Evolutionary conservation across 1,140 invertebrate species (phyloP).

Genomic region (Augochlora pura): DNA sequence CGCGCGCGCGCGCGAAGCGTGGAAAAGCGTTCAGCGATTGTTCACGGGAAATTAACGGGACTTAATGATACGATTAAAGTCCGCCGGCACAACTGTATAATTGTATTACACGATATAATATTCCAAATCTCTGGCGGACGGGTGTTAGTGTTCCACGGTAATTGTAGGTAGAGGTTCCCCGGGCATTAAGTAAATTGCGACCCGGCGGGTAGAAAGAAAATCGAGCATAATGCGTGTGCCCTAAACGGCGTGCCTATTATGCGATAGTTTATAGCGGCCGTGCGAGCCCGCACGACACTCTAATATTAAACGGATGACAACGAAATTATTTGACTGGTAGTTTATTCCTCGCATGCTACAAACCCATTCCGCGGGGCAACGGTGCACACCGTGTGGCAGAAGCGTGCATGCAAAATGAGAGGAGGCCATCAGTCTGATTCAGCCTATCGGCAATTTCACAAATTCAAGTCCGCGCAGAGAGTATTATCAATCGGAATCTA

Average conservation of each 20-base stretch:
- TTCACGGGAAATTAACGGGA: no score
- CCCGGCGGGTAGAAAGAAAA: constrained; percentile 3
- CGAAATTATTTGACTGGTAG: constrained; percentile 58
- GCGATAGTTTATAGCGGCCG: constrained; percentile 36
- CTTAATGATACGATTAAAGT: not conserved
- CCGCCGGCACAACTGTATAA: not conserved
- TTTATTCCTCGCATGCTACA: constrained; percentile 54
- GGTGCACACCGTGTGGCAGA: constrained; percentile 3
- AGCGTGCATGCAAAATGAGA: constrained; percentile 45
- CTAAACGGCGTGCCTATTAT: constrained; percentile 15
- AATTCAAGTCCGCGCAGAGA: constrained; percentile 28
- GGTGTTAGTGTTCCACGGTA: not conserved
- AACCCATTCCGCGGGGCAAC: constrained; percentile 51
- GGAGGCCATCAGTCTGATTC: constrained; percentile 41
- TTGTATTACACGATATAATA: not conserved
- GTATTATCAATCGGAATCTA: constrained; percentile 38
- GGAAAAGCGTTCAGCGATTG: no score
- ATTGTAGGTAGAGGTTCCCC: not conserved
- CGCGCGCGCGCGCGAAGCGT: no score
- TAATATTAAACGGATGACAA: constrained; percentile 57
- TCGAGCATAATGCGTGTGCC: constrained; percentile 18
- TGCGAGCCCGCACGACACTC: constrained; percentile 32
- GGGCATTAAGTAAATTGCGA: not conserved
- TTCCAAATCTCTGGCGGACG: not conserved
- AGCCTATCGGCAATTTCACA: constrained; percentile 41